Percentiles rank a stretch among this genome's conserved stretches.
phyloP scores from a whole-genome alignment of 2,113 vertebrate genomes.

The Rhinoderma darwinii region DNA sequence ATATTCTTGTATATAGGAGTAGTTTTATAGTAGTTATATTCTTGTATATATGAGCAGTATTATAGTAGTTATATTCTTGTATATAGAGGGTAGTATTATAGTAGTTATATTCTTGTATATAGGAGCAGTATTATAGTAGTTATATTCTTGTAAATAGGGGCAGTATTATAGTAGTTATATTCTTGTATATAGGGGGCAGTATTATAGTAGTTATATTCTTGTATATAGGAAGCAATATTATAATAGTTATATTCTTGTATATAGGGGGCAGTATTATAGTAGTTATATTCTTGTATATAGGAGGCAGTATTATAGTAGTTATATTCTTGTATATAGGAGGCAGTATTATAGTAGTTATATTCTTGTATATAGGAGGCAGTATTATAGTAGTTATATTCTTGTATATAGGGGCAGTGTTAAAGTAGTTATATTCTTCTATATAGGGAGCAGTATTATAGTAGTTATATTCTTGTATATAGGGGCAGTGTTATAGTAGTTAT shows the following conservation, averaged over 20 bases:
- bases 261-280: conserved; percentile 5
- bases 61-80: too few relatives aligned
- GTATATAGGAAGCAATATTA: conserved; percentile 1
- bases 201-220: conserved; percentile 6
- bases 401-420: neutral
- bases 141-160: neutral
- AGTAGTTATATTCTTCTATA: conserved; percentile 1
- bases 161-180: neutral
- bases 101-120: neutral
- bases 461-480: too few relatives aligned
- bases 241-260: neutral
- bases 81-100: too few relatives aligned
- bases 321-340: neutral
- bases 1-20: neutral
- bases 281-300: conserved; percentile 8
- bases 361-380: conserved; percentile 2
- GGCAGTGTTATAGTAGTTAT: too few relatives aligned
- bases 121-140: neutral
- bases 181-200: neutral
- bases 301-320: conserved; percentile 2
- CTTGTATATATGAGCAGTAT: too few relatives aligned
- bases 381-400: conserved; percentile 9
- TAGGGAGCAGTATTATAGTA: too few relatives aligned
- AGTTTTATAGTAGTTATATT: too few relatives aligned
- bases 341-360: conserved; percentile 12